Evolutionary conservation across 2,888 invertebrate species (phyloP).

Genomic region (Allygus modestus): DNA sequence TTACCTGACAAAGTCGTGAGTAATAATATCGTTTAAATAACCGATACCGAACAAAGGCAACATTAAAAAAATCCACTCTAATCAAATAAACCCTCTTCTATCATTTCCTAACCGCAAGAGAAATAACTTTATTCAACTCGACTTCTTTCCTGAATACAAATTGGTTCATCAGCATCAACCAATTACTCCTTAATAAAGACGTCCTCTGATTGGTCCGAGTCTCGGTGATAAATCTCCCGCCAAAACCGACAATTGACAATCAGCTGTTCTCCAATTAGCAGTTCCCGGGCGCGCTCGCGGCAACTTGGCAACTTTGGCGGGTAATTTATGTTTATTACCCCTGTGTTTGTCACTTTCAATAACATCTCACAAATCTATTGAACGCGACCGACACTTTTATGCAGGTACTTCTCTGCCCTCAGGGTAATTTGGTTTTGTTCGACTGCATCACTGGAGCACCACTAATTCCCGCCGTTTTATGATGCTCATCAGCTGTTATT

Average conservation of each 20-base stretch:
- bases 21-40: too few relatives aligned
- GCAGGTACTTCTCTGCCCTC: neutral
- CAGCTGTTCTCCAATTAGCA: slow-evolving; percentile 11
- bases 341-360: slow-evolving; percentile 12
- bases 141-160: slow-evolving; percentile 6
- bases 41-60: too few relatives aligned
- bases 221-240: neutral
- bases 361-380: neutral
- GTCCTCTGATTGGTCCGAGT: neutral
- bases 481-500: neutral
- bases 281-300: neutral
- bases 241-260: neutral
- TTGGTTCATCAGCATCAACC: neutral
- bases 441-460: neutral
- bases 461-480: slow-evolving; percentile 14
- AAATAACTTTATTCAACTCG: neutral
- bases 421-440: neutral
- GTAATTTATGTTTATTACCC: neutral
- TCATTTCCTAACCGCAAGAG: neutral
- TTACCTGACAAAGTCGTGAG: too few relatives aligned
- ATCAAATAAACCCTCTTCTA: neutral
- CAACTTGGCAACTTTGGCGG: neutral
- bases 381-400: neutral
- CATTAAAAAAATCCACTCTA: too few relatives aligned
- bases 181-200: slow-evolving; percentile 8